Evolutionary conservation across 2,797 vertebrate species (phyloP), one percentile per base, ranked within the genome.

Genomic region (Tenualosa ilisha): DNA sequence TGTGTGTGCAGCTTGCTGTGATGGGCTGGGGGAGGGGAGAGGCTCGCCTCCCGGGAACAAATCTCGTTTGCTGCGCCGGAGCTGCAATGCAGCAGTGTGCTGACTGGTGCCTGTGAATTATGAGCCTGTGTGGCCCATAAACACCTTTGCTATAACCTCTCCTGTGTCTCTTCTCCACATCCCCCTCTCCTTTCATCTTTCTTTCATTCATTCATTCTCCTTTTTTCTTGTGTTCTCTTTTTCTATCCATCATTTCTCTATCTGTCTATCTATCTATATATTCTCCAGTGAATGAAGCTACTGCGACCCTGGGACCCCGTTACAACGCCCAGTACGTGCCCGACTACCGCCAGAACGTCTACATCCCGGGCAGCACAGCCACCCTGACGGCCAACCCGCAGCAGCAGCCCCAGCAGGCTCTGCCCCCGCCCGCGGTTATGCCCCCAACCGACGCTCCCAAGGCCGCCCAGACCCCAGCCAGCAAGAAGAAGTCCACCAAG

Each of bases 401-500:
- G 2, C 92, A 95, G 89, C 96, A 87, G 31, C 87, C 87, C 2
- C 91, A 91, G 49, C 96, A 91, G 88, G 87, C 61, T 86, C 94
- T 0, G 87, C 93, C 20, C 87, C 95, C 83, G 87, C 94, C 0
- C 6, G 89, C 90, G 61, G 89, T 85, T 65, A 84, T 89, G 3
- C 89, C 89, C 12, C 87, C 88, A 1, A 61, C 61, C 0, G 91
- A 92, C 17, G 85, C 82, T 68, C 93, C 43, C 88, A 96, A 86
- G 91, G 95, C 0, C 2, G 90, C 85, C 81, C 91, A 90, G 72
- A 91, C 92, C 6, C 91, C 92, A 0, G 96, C 95, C 87, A 97
- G 96, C 93, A 97, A 97, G 94, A 97, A 97, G 91, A 97, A 97
- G 90, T 94, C 95, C 0, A 95, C 95, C 84, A 97, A 97, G 93